Evolutionary conservation across 2,888 invertebrate genomes (phyloP).

Genomic region (Mantis religiosa): DNA sequence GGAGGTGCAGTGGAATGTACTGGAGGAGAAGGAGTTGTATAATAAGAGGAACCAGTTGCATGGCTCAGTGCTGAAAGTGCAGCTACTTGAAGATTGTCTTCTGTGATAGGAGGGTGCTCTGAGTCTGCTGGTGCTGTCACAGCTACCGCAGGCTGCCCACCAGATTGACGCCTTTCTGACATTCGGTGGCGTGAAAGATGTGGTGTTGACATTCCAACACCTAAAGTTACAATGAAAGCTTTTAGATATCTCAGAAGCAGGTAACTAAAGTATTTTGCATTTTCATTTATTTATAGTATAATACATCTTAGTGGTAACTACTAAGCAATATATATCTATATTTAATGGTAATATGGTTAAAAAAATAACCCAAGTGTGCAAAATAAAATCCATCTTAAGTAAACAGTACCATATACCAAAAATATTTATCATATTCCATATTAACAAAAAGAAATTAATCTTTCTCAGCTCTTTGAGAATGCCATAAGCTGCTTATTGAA

Average conservation of each 20-base stretch:
- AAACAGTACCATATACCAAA: too few relatives aligned
- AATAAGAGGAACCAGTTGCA: slow-evolving; percentile 43
- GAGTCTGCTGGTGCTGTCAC: not conserved
- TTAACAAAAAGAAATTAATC: too few relatives aligned
- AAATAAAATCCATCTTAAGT: too few relatives aligned
- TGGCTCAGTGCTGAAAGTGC: slow-evolving; percentile 25
- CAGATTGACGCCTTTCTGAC: slow-evolving; percentile 2
- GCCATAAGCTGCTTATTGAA: too few relatives aligned
- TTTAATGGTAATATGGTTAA: too few relatives aligned
- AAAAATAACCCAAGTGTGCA: too few relatives aligned
- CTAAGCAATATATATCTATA: too few relatives aligned
- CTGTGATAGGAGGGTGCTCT: slow-evolving; percentile 6
- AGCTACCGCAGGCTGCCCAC: not conserved
- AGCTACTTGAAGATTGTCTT: slow-evolving; percentile 36
- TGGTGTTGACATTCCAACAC: slow-evolving; percentile 18
- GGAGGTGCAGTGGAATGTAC: slow-evolving; percentile 35
- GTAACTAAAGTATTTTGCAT: not conserved
- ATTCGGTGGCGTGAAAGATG: slow-evolving; percentile 8
- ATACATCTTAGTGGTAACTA: too few relatives aligned
- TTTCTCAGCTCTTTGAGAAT: too few relatives aligned
- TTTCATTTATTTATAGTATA: too few relatives aligned
- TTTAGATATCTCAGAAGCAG: not conserved
- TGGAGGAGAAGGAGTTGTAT: slow-evolving; percentile 47
- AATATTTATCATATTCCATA: too few relatives aligned
- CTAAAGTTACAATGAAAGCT: not conserved